Evolutionary conservation across 2,888 invertebrate species (phyloP), one percentile per base, ranked within the genome.

Genomic region (Hoplodrina blanda): DNA sequence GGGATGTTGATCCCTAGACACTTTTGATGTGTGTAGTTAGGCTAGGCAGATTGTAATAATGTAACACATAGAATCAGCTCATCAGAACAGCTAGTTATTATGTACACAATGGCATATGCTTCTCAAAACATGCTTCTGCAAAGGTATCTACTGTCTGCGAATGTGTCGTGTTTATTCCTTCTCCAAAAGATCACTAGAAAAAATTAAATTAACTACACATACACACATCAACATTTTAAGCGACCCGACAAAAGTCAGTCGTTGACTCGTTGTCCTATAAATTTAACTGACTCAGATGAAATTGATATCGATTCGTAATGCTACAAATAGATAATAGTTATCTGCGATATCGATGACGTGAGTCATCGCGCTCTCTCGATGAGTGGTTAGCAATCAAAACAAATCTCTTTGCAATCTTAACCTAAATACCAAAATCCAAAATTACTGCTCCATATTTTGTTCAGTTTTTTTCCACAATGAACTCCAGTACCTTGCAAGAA

Each of bases 401-500:
- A 65, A 52, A 65, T 46, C 44, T 74, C 19, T 50, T 25, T n/a
- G 17, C 49, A 33, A 54, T 71, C 54, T 46, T 74, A 66, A 74
- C 56, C 71, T 65, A 74, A 74, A 72, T 72, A 66, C 75, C 71
- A 74, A 19, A 5, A 44, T 30, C 37, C 7, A 15, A 56, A 56
- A 19, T 25, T 44, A 11, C 10, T 55, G 19, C 13, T n/a, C 8
- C 25, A 15, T 30, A n/a, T 37, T 19, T 30, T 69, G 19, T 49
- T 0, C 11, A 53, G 33, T 53, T 20, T 15, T 46, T 46, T 46
- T 17, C 4, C 15, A 33, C 13, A n/a, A 2, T 20, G 13, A 17
- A 30, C 0, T 1, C 3, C n/a, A 37, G 3, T 37, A 49, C 11
- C 15, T 65, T 41, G 25, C 19, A 30, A 33, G 30, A 8, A 20